phyloP scores from a whole-genome alignment of 2,888 invertebrate genomes.

The Polymixis flavicincta region DNA sequence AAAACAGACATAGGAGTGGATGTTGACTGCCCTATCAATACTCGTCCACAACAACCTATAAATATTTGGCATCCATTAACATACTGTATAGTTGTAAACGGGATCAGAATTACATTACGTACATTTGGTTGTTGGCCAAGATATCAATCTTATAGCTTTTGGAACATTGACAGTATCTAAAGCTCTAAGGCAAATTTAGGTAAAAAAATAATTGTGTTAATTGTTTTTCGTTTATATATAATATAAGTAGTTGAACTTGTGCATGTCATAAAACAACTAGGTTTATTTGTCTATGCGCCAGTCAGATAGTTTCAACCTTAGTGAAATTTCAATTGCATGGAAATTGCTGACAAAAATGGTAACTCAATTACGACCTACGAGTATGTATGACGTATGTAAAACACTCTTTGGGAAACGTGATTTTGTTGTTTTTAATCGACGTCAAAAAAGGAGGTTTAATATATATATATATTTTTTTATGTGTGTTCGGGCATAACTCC shows the following conservation, averaged over 20 bases:
- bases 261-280: too few relatives aligned
- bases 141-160: constrained; percentile 43
- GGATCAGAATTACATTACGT: constrained; percentile 46
- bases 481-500: too few relatives aligned
- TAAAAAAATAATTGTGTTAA: neutral
- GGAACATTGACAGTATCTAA: constrained; percentile 22
- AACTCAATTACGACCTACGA: too few relatives aligned
- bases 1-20: neutral
- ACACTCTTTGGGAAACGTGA: neutral
- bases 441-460: too few relatives aligned
- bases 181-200: constrained; percentile 14
- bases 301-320: too few relatives aligned
- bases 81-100: constrained; percentile 42
- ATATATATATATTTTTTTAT: too few relatives aligned
- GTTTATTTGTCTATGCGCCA: too few relatives aligned
- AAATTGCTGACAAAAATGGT: too few relatives aligned
- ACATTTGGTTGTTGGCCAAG: constrained; percentile 55
- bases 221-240: neutral
- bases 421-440: too few relatives aligned
- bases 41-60: constrained; percentile 12
- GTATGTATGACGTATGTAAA: neutral
- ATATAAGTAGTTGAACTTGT: too few relatives aligned
- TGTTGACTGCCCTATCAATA: constrained; percentile 17
- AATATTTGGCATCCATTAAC: constrained; percentile 42
- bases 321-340: too few relatives aligned